Percentiles rank a stretch among this genome's conserved stretches.
These are phyloP conservation scores for Phalanger gymnotis DNA, from an alignment of 2,797 vertebrate genomes.

Conservation along the genomic window DNA sequence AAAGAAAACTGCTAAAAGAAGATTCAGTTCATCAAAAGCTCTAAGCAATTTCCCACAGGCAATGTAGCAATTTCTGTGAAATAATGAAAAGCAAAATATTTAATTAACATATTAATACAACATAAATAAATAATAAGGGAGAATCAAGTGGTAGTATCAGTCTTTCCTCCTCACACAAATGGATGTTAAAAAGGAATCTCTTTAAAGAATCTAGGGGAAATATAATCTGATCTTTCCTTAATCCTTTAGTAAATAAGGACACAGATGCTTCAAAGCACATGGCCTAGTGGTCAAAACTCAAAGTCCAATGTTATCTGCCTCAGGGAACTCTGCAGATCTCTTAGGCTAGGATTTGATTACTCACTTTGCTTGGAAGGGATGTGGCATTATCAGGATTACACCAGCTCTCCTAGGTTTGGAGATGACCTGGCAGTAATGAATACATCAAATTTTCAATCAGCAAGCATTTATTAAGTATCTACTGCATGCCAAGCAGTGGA, in stretches of 20 bases:
- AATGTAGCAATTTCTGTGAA: background rate
- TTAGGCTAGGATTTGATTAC: background rate
- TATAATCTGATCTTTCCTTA: background rate
- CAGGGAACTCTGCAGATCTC: background rate
- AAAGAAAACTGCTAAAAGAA: background rate
- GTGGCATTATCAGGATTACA: background rate
- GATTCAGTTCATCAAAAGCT: too few relatives aligned
- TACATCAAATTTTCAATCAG: background rate
- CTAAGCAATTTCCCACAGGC: too few relatives aligned
- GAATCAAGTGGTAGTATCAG: background rate
- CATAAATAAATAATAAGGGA: background rate
- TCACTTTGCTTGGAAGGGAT: background rate
- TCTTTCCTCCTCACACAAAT: background rate
- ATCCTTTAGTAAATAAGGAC: background rate
- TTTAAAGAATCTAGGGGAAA: background rate
- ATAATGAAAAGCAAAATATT: background rate
- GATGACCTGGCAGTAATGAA: background rate
- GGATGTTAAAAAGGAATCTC: background rate
- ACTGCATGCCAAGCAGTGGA: too few relatives aligned
- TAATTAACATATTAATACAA: background rate
- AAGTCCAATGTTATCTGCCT: background rate
- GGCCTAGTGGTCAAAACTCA: background rate
- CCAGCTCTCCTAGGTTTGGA: background rate
- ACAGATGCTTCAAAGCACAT: background rate
- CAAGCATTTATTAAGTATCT: too few relatives aligned